Conservation (phyloP, 2,888 invertebrate genomes). For the Smittia sp. region DNA sequence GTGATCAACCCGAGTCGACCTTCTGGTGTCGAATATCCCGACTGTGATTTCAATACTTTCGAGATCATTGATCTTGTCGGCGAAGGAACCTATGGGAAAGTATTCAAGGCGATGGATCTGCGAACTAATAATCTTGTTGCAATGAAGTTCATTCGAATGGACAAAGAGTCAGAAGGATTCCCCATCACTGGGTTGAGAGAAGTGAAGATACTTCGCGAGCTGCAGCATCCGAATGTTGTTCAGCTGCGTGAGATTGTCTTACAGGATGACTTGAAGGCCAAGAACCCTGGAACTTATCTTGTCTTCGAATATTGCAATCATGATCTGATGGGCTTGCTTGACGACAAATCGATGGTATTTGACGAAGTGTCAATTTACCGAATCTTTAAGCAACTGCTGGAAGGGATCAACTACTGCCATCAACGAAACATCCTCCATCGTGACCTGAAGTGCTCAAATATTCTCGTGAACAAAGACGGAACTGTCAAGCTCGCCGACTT, state of each 20-base stretch:
- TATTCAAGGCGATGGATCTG: conserved; percentile 92
- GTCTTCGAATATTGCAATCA: conserved; percentile 99
- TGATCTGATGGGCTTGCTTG: conserved; percentile 95
- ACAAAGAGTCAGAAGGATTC: conserved; percentile 99
- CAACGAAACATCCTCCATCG: conserved; percentile 97
- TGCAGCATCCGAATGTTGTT: conserved; percentile 97
- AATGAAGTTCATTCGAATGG: conserved; percentile 89
- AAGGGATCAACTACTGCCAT: conserved; percentile 96
- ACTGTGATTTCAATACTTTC: conserved; percentile 96
- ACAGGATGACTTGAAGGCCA: conserved; percentile 49
- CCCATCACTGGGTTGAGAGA: conserved; percentile 95
- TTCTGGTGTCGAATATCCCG: conserved; percentile 61
- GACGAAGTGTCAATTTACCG: conserved; percentile 93
- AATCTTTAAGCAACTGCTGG: conserved; percentile 93
- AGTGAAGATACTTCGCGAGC: conserved; percentile 94
- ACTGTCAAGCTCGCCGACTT: conserved; percentile 79
- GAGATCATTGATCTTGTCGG: conserved; percentile 95
- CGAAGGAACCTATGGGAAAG: conserved; percentile 68
- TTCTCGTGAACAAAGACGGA: conserved; percentile 97
- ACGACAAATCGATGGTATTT: conserved; percentile 95
- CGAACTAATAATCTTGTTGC: conserved; percentile 78
- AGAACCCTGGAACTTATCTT: conserved; percentile 72
- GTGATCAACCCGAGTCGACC: conserved; percentile 75
- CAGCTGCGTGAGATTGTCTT: conserved; percentile 97
- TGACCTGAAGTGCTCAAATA: conserved; percentile 99